Evolutionary conservation across 2,797 vertebrate genomes (phyloP).

Genomic region (Margarornis squamiger): DNA sequence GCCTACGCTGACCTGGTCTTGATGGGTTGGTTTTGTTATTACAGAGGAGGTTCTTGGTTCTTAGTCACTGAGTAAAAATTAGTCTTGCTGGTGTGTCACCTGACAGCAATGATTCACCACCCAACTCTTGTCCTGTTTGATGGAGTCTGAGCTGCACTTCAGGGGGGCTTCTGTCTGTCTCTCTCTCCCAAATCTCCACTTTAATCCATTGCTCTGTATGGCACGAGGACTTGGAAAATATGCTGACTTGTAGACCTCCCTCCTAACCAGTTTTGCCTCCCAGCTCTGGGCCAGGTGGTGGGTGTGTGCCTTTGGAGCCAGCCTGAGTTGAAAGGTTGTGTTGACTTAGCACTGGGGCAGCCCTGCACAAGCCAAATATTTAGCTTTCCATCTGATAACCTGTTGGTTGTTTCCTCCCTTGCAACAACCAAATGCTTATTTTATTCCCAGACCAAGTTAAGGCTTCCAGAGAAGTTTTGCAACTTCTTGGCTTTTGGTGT

Average conservation of each 20-base stretch:
- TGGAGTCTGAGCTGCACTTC: not conserved
- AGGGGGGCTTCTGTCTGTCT: not conserved
- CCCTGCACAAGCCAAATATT: slow-evolving; percentile 51
- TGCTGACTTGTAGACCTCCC: slow-evolving; percentile 9
- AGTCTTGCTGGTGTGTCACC: not conserved
- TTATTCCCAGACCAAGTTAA: not conserved
- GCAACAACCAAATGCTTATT: not conserved
- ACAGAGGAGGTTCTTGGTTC: not conserved
- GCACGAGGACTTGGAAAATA: not conserved
- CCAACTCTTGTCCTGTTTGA: not conserved
- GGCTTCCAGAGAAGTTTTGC: not conserved
- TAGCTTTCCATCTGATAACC: slow-evolving; percentile 58
- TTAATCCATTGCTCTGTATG: fast-evolving
- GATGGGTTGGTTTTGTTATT: not conserved
- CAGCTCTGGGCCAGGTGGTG: not conserved
- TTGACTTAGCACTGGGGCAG: slow-evolving; percentile 38
- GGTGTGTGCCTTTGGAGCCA: slow-evolving; percentile 6
- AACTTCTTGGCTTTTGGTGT: not conserved
- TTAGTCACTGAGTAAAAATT: not conserved
- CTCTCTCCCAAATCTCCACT: not conserved
- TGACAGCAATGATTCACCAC: not conserved
- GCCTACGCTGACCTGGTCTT: not conserved
- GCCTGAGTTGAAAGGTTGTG: slow-evolving; percentile 51
- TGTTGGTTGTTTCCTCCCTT: not conserved
- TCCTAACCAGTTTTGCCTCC: not conserved